Evolutionary conservation across 1,140 invertebrate species (phyloP), one percentile per base, ranked within the genome.

Genomic region (Drosophila kikkawai): DNA sequence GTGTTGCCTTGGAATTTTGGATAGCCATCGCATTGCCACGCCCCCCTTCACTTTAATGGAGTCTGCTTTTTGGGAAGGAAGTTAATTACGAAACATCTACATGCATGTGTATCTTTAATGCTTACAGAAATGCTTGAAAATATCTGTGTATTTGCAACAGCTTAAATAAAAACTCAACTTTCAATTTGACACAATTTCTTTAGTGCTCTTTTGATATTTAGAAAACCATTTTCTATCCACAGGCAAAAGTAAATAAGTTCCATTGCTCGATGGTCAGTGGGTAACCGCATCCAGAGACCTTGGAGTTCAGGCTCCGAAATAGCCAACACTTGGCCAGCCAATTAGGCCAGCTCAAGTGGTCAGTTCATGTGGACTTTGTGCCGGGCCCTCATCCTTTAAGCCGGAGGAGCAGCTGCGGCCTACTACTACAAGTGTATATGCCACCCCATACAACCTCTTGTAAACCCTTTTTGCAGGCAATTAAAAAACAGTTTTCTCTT

Each of bases 341-440:
- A 88, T 88, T 88, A 90, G 74, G 84, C 58, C 78, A 69, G 66
- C 73, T 75, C 45, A 71, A 88, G 81, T 84, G 80, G 77, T 57
- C 63, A 78, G 71, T 76, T 32, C 44, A 76, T 76, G 64, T 78
- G 64, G 45, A 75, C 59, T 56, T 56, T 55, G 32, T 17, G 47
- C 67, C 37, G 17, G 17, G 37, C 26, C 29, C 29, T 53, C 48
- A 47, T 68, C 47, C 67, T 56, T 60, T 56, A 41, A 50, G 61
- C 60, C 63, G 44, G 37, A n/a, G 53, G 48, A 61, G 64, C 75
- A 59, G 74, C 64, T 68, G 75, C 64, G 48, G 63, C 67, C 67
- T 68, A 70, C 67, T 45, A 39, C 12, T 36, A 29, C 50, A 32
- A 55, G 50, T 63, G 63, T 55, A 45, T 11, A 32, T 17, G 34